phyloP scores from a whole-genome alignment of 2,888 invertebrate species.

The Diploptera punctata region DNA sequence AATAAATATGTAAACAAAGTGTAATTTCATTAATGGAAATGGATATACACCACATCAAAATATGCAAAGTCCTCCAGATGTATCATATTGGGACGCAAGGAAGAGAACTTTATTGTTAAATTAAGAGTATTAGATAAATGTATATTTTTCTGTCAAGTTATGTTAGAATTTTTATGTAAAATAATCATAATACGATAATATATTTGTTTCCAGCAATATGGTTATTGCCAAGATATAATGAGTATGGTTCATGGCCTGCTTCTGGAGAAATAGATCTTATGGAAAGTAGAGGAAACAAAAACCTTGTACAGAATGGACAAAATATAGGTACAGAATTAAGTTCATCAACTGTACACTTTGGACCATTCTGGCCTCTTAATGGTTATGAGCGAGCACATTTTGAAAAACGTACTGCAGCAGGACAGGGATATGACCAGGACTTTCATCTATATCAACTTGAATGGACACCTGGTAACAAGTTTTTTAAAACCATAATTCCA shows the following conservation, averaged over 20 bases:
- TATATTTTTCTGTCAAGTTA: no score
- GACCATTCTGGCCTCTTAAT: conserved; percentile 63
- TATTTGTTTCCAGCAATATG: conserved; percentile 62
- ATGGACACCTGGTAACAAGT: conserved; percentile 66
- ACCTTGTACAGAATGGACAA: conserved; percentile 48
- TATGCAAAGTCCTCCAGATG: no score
- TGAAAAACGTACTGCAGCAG: conserved; percentile 47
- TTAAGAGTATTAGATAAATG: no score
- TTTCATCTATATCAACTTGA: conserved; percentile 71
- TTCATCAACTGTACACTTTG: conserved; percentile 69
- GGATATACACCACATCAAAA: no score
- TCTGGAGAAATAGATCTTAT: conserved; percentile 76
- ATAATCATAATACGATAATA: no score
- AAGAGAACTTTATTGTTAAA: no score
- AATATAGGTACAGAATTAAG: conserved; percentile 48
- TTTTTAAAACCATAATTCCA: no score
- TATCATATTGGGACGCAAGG: no score
- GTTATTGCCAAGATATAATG: conserved; percentile 69
- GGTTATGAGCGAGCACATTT: conserved; percentile 63
- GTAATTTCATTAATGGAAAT: no score
- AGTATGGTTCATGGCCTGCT: conserved; percentile 72
- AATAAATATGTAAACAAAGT: no score
- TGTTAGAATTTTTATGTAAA: no score
- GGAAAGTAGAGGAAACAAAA: conserved; percentile 69
- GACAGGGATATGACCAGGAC: conserved; percentile 54